A percentile compares a stretch with the other conserved stretches of the same genome.
Conservation (phyloP, 2,888 invertebrate genomes). For the Oligia latruncula region DNA sequence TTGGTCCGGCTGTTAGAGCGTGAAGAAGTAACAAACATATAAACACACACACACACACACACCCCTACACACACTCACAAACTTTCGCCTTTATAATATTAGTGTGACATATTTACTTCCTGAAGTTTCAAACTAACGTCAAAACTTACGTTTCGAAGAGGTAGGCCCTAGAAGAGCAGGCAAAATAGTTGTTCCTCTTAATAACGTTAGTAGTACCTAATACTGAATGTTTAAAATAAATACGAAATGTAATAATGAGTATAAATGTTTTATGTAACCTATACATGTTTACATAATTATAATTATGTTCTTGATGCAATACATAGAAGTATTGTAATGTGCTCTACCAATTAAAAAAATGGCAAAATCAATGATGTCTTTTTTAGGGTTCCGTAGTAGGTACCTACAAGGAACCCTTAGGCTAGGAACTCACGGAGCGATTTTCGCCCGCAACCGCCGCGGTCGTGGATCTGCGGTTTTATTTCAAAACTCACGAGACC, state of each 20-base stretch:
- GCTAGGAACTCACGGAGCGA: no score
- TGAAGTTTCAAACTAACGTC: constrained; percentile 51
- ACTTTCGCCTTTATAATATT: no score
- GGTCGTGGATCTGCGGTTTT: no score
- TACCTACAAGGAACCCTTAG: no score
- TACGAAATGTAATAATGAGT: not conserved
- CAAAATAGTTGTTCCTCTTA: not conserved
- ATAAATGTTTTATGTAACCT: constrained; percentile 31
- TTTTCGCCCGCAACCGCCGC: no score
- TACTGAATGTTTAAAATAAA: not conserved
- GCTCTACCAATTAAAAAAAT: not conserved
- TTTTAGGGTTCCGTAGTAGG: not conserved
- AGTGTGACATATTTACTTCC: constrained; percentile 73
- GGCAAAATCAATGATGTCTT: not conserved
- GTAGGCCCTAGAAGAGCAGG: not conserved
- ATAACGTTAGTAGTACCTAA: not conserved
- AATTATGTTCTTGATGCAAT: not conserved
- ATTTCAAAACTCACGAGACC: no score
- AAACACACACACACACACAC: no score
- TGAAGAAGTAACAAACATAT: no score
- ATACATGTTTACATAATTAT: not conserved
- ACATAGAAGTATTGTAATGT: not conserved
- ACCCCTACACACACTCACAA: no score
- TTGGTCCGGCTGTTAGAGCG: no score
- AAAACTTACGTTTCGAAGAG: not conserved